Conservation (phyloP, 2,888 invertebrate species). For the Watsonalla binaria region DNA sequence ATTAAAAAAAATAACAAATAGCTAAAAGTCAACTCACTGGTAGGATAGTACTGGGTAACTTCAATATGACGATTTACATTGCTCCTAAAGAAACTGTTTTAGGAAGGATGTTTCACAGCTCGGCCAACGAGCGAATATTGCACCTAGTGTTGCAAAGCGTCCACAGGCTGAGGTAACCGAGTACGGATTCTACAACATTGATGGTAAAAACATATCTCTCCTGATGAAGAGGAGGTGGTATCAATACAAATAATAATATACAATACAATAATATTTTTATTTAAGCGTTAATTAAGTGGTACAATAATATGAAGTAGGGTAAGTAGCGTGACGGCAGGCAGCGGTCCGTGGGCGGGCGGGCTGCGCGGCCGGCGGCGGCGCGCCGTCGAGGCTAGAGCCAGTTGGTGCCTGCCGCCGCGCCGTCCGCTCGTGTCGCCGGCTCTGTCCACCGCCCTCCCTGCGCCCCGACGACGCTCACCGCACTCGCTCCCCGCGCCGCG, state of each 20-base stretch:
- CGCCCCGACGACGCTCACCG: conserved; percentile 21
- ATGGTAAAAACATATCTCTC: not conserved
- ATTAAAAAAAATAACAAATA: no score
- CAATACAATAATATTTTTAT: no score
- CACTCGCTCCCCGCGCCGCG: conserved; percentile 14
- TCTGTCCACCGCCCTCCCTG: conserved; percentile 24
- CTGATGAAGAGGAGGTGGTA: conserved; percentile 1
- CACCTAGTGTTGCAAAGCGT: no score
- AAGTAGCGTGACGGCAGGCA: conserved; percentile 58
- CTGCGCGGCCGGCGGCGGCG: conserved; percentile 48
- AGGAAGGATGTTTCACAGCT: no score
- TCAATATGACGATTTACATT: no score
- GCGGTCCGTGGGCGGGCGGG: conserved; percentile 55
- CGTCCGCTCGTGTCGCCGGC: conserved; percentile 62
- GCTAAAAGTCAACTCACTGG: no score
- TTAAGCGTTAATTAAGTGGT: conserved; percentile 39
- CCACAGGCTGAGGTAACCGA: no score
- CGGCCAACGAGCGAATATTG: no score
- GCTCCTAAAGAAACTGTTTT: no score
- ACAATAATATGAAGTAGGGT: conserved; percentile 61
- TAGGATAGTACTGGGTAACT: no score
- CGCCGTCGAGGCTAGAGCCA: conserved; percentile 40
- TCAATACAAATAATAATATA: conserved; percentile 11
- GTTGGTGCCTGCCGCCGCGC: conserved; percentile 61
- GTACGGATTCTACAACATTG: no score